Evolutionary conservation across 2,888 invertebrate genomes (phyloP), one percentile per base, ranked within the genome.

Genomic region (Anaspis maculata): DNA sequence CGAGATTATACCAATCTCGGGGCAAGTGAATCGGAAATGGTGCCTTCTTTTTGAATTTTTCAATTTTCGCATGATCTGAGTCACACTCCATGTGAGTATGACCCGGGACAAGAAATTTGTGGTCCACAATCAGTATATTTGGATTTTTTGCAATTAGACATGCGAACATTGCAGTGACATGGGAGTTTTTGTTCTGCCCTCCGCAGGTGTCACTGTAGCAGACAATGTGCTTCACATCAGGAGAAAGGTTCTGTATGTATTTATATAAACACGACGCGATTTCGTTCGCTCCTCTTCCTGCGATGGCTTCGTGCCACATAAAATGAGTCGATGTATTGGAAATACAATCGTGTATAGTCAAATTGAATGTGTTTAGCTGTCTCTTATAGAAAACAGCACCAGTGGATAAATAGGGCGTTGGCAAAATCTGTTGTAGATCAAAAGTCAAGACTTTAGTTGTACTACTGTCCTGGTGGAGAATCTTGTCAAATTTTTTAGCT

Each of bases 51-150:
- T n/a, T n/a, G n/a, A n/a, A 27, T 12, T 13, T 3, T 12, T 32
- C 26, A 15, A 25, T 32, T 14, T 12, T 15, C 3, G 25, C 11
- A 12, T 32, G 32, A 7, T 32, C 32, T 10, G 10, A 19, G 12
- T 32, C 32, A 25, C 26, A 32, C 15, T 32, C 26, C 16, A 25
- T 32, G 11, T 32, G 32, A 14, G 32, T 32, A 10, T 32, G 32
- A n/a, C n/a, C n/a, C n/a, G n/a, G n/a, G n/a, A n/a, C n/a, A n/a
- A n/a, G n/a, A n/a, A 32, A 25, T 16, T 32, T 32, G 9, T 32
- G 32, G 5, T 32, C 14, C n/a, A 32, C 26, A 10, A 4, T 21
- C 2, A 19, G 13, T 21, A n/a, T n/a, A n/a, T n/a, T n/a, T n/a
- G n/a, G n/a, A n/a, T n/a, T n/a, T n/a, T n/a, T n/a, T n/a, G n/a